Percentiles rank a stretch among this genome's conserved stretches.
phyloP scores from a whole-genome alignment of 2,888 invertebrate species.

The Lagria hirta region DNA sequence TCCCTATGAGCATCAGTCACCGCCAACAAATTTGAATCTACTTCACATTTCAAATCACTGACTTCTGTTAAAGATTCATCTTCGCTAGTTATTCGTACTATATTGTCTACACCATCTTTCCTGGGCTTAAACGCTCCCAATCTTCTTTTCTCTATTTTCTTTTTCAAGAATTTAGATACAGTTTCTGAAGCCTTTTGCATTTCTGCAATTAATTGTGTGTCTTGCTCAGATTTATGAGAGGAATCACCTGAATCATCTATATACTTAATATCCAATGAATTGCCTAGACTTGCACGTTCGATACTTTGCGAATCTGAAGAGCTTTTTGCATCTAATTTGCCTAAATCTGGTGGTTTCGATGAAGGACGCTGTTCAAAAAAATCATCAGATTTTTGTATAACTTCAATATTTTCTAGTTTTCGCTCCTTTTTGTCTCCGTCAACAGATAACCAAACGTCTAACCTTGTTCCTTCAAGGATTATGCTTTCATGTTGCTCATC shows the following conservation, averaged over 20 bases:
- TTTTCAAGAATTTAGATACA: slow-evolving; percentile 47
- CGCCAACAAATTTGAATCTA: slow-evolving; percentile 57
- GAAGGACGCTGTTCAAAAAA: slow-evolving; percentile 52
- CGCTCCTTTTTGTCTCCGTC: slow-evolving; percentile 51
- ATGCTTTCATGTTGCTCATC: slow-evolving; percentile 44
- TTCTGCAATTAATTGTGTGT: slow-evolving; percentile 48
- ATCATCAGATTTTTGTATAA: slow-evolving; percentile 50
- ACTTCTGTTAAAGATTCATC: slow-evolving; percentile 71
- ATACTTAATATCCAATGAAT: slow-evolving; percentile 53
- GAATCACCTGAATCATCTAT: slow-evolving; percentile 54
- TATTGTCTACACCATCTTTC: slow-evolving; percentile 62
- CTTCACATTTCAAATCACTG: slow-evolving; percentile 60
- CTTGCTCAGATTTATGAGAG: slow-evolving; percentile 51
- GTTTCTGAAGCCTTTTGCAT: slow-evolving; percentile 49
- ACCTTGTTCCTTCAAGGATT: slow-evolving; percentile 53
- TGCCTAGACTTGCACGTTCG: slow-evolving; percentile 50
- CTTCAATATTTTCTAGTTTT: slow-evolving; percentile 46
- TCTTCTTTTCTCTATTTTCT: slow-evolving; percentile 47
- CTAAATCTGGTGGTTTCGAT: slow-evolving; percentile 51
- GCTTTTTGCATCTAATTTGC: slow-evolving; percentile 49
- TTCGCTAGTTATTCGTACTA: slow-evolving; percentile 63
- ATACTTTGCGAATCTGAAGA: slow-evolving; percentile 52
- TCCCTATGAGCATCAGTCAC: slow-evolving; percentile 56
- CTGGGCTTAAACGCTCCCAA: slow-evolving; percentile 17
- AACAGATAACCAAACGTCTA: slow-evolving; percentile 55